phyloP scores from a whole-genome alignment of 2,888 invertebrate genomes.

The Acrobasis repandana region DNA sequence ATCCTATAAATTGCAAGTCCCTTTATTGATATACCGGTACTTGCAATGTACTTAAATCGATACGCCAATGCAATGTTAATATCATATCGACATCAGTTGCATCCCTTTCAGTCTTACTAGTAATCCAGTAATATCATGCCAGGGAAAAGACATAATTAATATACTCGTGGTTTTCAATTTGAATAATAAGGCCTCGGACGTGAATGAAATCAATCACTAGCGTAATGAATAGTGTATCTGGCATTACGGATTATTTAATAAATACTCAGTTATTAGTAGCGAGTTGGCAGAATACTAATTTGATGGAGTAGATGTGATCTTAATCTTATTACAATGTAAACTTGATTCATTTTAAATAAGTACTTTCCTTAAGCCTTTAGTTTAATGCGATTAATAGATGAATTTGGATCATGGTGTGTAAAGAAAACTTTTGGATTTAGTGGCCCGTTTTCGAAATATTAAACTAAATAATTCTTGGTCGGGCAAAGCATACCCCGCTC shows the following conservation, averaged over 20 bases:
- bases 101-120: neutral
- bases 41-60: too few species aligned
- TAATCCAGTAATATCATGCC: slow-evolving; percentile 15
- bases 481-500: too few species aligned
- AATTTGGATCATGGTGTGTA: too few species aligned
- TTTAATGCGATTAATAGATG: too few species aligned
- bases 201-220: slow-evolving; percentile 15
- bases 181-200: slow-evolving; percentile 7
- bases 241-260: neutral
- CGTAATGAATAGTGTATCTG: slow-evolving; percentile 8
- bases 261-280: neutral
- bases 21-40: too few species aligned
- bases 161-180: slow-evolving; percentile 14
- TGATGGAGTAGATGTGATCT: neutral
- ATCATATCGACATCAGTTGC: neutral
- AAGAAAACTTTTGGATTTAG: too few species aligned
- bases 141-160: slow-evolving; percentile 17
- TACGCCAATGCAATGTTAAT: neutral
- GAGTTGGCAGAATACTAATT: slow-evolving; percentile 6
- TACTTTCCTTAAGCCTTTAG: too few species aligned
- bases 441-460: too few species aligned
- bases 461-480: too few species aligned
- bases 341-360: neutral
- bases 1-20: too few species aligned
- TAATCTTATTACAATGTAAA: neutral